These are phyloP conservation scores for Harpegnathos saltator DNA, from an alignment of 1,140 invertebrate genomes.

Conservation along the genomic window DNA sequence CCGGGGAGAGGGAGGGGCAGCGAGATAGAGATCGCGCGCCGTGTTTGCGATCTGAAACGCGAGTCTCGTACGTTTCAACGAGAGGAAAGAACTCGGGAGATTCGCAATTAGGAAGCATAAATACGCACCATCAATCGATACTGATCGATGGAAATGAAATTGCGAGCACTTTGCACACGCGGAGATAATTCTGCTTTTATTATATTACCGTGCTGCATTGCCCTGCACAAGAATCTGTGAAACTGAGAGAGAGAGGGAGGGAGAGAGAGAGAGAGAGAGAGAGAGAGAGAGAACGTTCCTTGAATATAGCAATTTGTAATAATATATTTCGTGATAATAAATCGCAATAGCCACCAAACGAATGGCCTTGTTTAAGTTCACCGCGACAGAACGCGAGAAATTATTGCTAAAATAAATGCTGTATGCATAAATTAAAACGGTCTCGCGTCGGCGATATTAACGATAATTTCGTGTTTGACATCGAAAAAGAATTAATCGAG, in stretches of 20 bases:
- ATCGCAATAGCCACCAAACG: conserved; percentile 9
- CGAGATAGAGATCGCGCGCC: conserved; percentile 18
- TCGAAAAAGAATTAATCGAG: conserved; percentile 52
- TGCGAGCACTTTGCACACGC: too few relatives aligned
- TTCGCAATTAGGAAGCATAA: neutral
- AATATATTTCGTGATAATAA: conserved; percentile 41
- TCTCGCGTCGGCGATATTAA: conserved; percentile 58
- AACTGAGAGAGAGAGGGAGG: too few relatives aligned
- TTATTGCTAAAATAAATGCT: conserved; percentile 59
- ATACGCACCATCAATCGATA: neutral
- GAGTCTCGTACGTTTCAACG: neutral
- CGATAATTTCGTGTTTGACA: conserved; percentile 75
- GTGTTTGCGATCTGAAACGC: neutral
- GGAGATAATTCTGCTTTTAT: neutral
- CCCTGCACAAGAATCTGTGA: too few relatives aligned
- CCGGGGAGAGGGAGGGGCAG: too few relatives aligned
- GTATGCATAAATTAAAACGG: conserved; percentile 60
- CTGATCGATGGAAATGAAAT: neutral
- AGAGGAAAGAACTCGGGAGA: neutral
- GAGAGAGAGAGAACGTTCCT: neutral
- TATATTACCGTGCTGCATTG: neutral
- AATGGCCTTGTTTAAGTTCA: conserved; percentile 19
- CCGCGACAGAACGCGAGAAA: conserved; percentile 50
- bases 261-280: too few relatives aligned
- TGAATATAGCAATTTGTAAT: neutral